Evolutionary conservation across 2,113 vertebrate species (phyloP).

Genomic region (Danio rerio): DNA sequence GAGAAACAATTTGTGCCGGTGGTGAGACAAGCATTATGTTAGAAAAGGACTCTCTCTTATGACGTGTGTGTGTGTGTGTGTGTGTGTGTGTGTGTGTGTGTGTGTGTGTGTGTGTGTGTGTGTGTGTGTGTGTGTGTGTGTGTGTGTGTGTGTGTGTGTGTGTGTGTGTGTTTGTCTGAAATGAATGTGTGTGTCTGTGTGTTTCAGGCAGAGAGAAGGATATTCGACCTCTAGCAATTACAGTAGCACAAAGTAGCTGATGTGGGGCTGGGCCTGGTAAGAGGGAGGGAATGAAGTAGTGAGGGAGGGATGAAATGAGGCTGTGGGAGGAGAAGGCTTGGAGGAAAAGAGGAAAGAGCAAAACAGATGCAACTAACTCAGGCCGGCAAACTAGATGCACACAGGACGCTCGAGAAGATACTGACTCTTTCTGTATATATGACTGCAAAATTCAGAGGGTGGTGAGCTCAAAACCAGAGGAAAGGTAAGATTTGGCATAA

Average conservation of each 20-base stretch:
- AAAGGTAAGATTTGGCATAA: slow-evolving; percentile 59
- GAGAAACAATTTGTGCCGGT: not conserved
- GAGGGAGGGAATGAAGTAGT: slow-evolving; percentile 56
- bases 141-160: not conserved
- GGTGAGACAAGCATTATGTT: not conserved
- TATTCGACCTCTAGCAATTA: slow-evolving; percentile 1
- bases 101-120: not conserved
- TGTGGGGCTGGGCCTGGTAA: slow-evolving; percentile 44
- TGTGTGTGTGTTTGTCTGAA: too few species aligned
- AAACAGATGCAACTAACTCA: slow-evolving; percentile 62
- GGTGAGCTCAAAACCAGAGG: slow-evolving; percentile 63
- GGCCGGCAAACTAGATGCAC: slow-evolving; percentile 44
- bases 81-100: not conserved
- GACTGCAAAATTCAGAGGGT: slow-evolving; percentile 58
- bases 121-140: not conserved
- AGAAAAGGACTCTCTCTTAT: not conserved
- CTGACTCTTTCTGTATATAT: slow-evolving; percentile 36
- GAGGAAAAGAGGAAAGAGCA: slow-evolving; percentile 59
- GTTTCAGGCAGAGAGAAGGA: not conserved
- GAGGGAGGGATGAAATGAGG: slow-evolving; percentile 53
- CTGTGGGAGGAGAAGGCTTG: slow-evolving; percentile 61
- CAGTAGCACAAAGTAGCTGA: slow-evolving; percentile 19
- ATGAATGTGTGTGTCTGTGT: too few species aligned
- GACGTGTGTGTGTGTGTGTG: not conserved
- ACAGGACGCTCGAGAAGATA: slow-evolving; percentile 61